These are phyloP conservation scores for Labeo catla DNA, from an alignment of 2,113 vertebrate species.

Conservation along the genomic window DNA sequence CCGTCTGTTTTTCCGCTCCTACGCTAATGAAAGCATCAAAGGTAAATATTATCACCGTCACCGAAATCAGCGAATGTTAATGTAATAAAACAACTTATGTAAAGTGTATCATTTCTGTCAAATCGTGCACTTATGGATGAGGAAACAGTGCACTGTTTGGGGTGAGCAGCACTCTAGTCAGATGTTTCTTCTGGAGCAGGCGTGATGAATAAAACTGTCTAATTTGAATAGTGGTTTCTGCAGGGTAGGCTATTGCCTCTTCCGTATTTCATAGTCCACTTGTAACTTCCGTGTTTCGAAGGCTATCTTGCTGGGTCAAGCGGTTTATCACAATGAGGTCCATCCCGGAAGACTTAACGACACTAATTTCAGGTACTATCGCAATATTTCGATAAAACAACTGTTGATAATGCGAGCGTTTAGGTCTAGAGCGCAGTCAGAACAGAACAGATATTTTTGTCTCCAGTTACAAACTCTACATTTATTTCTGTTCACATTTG, in stretches of 20 bases:
- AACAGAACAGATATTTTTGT: background rate
- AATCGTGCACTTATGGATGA: background rate
- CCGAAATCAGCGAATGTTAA: background rate
- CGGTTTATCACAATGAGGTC: constrained; percentile 62
- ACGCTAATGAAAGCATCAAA: background rate
- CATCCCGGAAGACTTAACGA: constrained; percentile 73
- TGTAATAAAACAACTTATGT: background rate
- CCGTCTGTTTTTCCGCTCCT: background rate
- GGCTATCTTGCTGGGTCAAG: constrained; percentile 47
- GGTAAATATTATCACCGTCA: background rate
- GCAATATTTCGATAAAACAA: background rate
- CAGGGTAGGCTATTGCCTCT: constrained; percentile 24
- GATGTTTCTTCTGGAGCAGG: background rate
- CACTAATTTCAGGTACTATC: constrained; percentile 74
- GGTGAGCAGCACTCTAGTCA: background rate
- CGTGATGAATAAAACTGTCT: background rate
- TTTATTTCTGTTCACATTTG: background rate
- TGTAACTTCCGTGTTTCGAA: constrained; percentile 59
- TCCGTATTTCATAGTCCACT: constrained; percentile 50
- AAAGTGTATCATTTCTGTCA: constrained; percentile 6
- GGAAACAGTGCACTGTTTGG: constrained; percentile 6
- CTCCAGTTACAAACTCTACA: background rate
- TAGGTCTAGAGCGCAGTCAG: background rate
- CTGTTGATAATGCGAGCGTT: background rate
- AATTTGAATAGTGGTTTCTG: constrained; percentile 12